Evolutionary conservation across 2,888 invertebrate species (phyloP), one percentile per base, ranked within the genome.

Genomic region (Andrena dorsata): DNA sequence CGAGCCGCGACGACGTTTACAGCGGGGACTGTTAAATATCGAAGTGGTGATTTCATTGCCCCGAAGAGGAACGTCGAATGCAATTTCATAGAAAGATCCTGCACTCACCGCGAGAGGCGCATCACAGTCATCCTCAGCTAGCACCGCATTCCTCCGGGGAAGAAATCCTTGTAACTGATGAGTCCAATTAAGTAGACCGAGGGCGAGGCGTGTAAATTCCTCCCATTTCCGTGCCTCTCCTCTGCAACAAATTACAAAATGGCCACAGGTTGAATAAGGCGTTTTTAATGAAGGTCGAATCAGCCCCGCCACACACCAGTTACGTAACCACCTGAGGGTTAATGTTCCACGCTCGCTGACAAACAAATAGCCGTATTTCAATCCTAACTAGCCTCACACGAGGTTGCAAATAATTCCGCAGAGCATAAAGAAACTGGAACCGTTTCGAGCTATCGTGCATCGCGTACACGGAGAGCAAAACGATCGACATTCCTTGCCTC

Each of bases 331-430:
- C 41, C 56, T 0, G 56, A 23, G 56, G 56, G 56, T 4, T 23
- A 56, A 56, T 26, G 23, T 13, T 41, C 41, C 41, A 1, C 20
- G 56, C 10, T 26, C 23, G 23, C 32, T 58, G 28, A 41, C 58
- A 20, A 28, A 20, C 30, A 63, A 26, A 4, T n/a, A 16, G 5
- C 65, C 26, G 10, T 41, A 2, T 76, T 16, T 20, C 10, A 63
- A 6, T n/a, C 41, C 23, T 7, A 60, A 47, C 35, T 13, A 64
- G 16, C 20, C n/a, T 13, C 2, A 10, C 5, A 26, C 28, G 23
- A 26, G 26, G 13, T 10, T 41, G 30, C 28, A 41, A 64, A 76
- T 71, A 76, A 23, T 53, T 47, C 51, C 53, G 4, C 71, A 20
- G 35, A 16, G 16, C 6, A 56, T 49, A 32, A 64, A 63, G 28